Evolutionary conservation across 2,113 vertebrate species (phyloP).

Genomic region (Paedocypris sp.): DNA sequence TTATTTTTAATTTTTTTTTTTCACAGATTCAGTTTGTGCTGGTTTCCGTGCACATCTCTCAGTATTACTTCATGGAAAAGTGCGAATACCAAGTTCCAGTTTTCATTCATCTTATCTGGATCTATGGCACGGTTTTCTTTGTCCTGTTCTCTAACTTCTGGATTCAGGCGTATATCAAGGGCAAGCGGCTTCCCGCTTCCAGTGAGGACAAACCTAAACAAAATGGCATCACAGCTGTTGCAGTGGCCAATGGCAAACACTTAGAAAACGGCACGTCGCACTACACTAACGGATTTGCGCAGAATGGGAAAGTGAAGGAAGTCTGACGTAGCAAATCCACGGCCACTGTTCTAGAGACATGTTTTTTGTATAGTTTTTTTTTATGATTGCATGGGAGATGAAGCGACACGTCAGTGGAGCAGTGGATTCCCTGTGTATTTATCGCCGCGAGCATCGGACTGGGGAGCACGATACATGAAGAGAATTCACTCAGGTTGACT

Average conservation of each 20-base stretch:
- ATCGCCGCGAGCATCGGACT: conserved; percentile 19
- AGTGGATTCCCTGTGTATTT: conserved; percentile 34
- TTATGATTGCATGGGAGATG: conserved; percentile 42
- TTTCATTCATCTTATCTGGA: conserved; percentile 92
- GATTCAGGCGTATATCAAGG: conserved; percentile 92
- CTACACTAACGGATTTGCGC: conserved; percentile 64
- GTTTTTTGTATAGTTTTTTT: conserved; percentile 19
- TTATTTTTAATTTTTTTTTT: too few relatives aligned
- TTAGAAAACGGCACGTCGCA: conserved; percentile 60
- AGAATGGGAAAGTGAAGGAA: conserved; percentile 80
- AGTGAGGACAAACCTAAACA: conserved; percentile 26
- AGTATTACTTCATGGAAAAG: conserved; percentile 93
- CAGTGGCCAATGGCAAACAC: conserved; percentile 50
- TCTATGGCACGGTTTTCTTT: conserved; percentile 91
- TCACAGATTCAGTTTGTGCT: conserved; percentile 82
- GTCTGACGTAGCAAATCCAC: conserved; percentile 52
- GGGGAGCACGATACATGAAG: conserved; percentile 44
- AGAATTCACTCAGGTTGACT: conserved; percentile 37
- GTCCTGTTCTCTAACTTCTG: conserved; percentile 94
- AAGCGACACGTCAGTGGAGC: conserved; percentile 35
- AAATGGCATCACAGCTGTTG: conserved; percentile 38
- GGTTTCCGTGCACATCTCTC: conserved; percentile 83
- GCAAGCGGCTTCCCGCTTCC: conserved; percentile 70
- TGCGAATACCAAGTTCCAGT: conserved; percentile 86
- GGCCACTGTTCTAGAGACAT: conserved; percentile 10